These are phyloP conservation scores for Marasmarcha lunaedactyla DNA, from an alignment of 2,888 invertebrate genomes.

Conservation along the genomic window DNA sequence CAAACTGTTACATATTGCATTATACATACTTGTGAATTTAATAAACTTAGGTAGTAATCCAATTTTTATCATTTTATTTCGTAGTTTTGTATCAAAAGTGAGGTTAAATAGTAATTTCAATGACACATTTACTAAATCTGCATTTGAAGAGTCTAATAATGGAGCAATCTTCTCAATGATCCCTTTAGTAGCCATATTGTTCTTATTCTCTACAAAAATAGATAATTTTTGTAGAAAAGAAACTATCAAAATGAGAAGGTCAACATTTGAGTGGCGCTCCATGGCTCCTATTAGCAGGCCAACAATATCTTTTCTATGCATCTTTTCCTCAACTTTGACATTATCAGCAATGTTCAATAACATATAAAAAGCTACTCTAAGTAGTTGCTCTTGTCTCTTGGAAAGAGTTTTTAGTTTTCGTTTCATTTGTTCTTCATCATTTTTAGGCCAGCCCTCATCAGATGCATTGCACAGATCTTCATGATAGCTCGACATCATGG, in stretches of 20 bases:
- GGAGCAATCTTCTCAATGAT: slow-evolving; percentile 87
- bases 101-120: slow-evolving; percentile 93
- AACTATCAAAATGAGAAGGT: slow-evolving; percentile 88
- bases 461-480: slow-evolving; percentile 71
- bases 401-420: slow-evolving; percentile 84
- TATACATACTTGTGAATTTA: slow-evolving; percentile 81
- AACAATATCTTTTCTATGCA: slow-evolving; percentile 93
- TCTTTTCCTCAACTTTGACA: slow-evolving; percentile 95
- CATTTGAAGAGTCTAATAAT: slow-evolving; percentile 76
- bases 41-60: slow-evolving; percentile 92
- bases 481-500: slow-evolving; percentile 77
- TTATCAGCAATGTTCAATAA: slow-evolving; percentile 96
- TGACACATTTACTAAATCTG: slow-evolving; percentile 84
- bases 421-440: slow-evolving; percentile 82
- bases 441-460: slow-evolving; percentile 57
- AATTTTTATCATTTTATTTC: slow-evolving; percentile 90
- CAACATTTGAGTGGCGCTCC: slow-evolving; percentile 87
- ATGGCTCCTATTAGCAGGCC: slow-evolving; percentile 88
- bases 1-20: no score
- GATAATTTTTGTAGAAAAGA: slow-evolving; percentile 96
- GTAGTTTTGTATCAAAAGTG: slow-evolving; percentile 90
- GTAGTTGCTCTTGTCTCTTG: slow-evolving; percentile 92
- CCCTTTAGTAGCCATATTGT: slow-evolving; percentile 86
- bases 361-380: slow-evolving; percentile 92
- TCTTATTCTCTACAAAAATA: slow-evolving; percentile 94